Evolutionary conservation across 1,140 invertebrate species (phyloP).

Genomic region (Solen grandis): DNA sequence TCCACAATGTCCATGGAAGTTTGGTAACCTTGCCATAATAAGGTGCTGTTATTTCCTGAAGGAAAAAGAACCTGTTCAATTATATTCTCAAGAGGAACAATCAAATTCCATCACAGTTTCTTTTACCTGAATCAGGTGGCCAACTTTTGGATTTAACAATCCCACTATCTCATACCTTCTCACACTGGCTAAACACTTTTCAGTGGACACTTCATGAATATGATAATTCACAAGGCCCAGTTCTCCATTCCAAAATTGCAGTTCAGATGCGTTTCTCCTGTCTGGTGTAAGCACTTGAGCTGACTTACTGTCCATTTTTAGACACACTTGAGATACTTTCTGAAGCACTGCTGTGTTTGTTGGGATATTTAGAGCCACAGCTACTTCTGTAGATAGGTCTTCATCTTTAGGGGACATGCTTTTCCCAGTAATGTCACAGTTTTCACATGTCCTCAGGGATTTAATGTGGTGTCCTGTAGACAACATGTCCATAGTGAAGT

Average conservation of each 20-base stretch:
- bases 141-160: neutral
- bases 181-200: neutral
- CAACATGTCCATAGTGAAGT: conserved; percentile 1
- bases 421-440: neutral
- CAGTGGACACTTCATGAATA: conserved; percentile 2
- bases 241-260: neutral
- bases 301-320: neutral
- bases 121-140: neutral
- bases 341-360: neutral
- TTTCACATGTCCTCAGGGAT: neutral
- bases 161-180: neutral
- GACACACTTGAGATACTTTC: neutral
- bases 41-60: neutral
- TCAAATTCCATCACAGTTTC: neutral
- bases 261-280: neutral
- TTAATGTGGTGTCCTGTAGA: neutral
- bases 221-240: neutral
- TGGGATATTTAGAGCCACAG: neutral
- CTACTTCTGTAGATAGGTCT: neutral
- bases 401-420: neutral
- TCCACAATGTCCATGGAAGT: conserved; percentile 1
- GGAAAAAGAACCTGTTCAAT: neutral
- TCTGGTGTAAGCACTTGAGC: neutral
- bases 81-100: conserved; percentile 1
- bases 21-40: neutral